Base-by-base conservation (phyloP, 2,113 vertebrate species). In the Capra hircus region DNA sequence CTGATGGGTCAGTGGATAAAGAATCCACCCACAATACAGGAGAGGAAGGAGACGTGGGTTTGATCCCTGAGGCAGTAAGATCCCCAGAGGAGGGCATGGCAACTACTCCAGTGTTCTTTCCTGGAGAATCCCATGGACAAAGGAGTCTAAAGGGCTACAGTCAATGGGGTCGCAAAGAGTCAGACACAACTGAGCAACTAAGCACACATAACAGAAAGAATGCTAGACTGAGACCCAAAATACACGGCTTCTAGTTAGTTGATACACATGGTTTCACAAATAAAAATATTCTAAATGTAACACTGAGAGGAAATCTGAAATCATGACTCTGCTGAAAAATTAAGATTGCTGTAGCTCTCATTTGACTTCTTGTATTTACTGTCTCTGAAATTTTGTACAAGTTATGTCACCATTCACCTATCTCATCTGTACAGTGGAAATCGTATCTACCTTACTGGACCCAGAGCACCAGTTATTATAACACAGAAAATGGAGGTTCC, bases 261-360 rank as follows among this genome's bases (percentile, higher is more conserved):
- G 74, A 97, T 64, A 96, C 91, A 95, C 45, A 85, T 45, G 62
- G 48, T 94, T 98, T 95, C 86, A 88, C 36, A 96, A 95, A 91
- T 84, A 81, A 95, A 92, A 96, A 82, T 95, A 25, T 81, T 92
- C n/a, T 23, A 78, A 74, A 64, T 62, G 62, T 77, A 95, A 36
- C 93, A 94, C 19, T 84, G 74, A 95, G 62, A 50, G 90, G 62
- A 94, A 94, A 92, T 95, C 45, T 90, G 52, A 95, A 96, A 88
- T 77, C n/a, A 67, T 77, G 74, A 84, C 15, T 57, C 33, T 40
- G 40, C 62, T 85, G 30, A 48, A 88, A 97, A 97, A 96, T 91
- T 43, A 92, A 86, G 81, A 57, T 14, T 45, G 36, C 15, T 71
- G 2, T 33, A 74, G 27, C 8, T 25, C 52, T 91, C 27, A 21